Conservation (phyloP, 2,888 invertebrate species). For the Elysia crispata region DNA sequence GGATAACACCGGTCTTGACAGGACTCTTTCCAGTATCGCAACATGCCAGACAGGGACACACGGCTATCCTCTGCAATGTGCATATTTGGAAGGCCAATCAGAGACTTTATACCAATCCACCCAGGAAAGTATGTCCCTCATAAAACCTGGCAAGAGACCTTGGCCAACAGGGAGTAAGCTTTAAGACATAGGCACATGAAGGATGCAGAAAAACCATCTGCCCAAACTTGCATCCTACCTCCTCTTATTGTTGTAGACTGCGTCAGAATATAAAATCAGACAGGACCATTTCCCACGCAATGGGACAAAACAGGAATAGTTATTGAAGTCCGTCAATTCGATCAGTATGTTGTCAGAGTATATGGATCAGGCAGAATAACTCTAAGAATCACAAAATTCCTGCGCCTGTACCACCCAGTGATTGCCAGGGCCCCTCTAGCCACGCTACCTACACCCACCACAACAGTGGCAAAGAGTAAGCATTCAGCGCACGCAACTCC, state of each 20-base stretch:
- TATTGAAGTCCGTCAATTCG: constrained; percentile 31
- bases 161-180: constrained; percentile 2
- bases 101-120: constrained; percentile 36
- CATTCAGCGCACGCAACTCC: too few relatives aligned
- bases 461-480: too few relatives aligned
- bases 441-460: too few relatives aligned
- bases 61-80: constrained; percentile 10
- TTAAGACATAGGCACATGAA: too few relatives aligned
- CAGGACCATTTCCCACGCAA: constrained; percentile 25
- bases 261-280: constrained; percentile 29
- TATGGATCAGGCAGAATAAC: constrained; percentile 31
- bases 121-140: constrained; percentile 32
- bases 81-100: constrained; percentile 15
- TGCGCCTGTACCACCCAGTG: too few relatives aligned
- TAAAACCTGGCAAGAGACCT: constrained; percentile 10
- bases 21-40: too few relatives aligned
- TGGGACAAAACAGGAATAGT: constrained; percentile 37
- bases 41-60: neutral
- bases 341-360: constrained; percentile 28
- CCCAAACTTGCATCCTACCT: too few relatives aligned
- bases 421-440: too few relatives aligned
- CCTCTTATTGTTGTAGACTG: neutral
- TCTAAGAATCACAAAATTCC: neutral
- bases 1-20: too few relatives aligned
- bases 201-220: too few relatives aligned